Evolutionary conservation across 2,113 vertebrate species (phyloP), one percentile per base, ranked within the genome.

Genomic region (Laterallus jamaicensis): DNA sequence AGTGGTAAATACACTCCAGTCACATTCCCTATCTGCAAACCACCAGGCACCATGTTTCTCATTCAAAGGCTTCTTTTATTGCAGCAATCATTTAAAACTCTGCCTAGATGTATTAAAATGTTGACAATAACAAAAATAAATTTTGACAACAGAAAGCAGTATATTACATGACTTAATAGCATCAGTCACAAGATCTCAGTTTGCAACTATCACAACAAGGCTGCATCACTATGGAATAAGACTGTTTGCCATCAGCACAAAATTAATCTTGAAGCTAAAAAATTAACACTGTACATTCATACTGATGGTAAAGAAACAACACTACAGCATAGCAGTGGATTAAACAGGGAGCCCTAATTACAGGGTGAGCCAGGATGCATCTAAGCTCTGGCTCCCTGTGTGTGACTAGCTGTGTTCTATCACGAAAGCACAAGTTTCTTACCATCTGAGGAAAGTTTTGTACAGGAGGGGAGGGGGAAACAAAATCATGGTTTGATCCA

Each of bases 91-190:
- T 91, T 96, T 88, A 86, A 79, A 96, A 86, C 56, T 66, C 62
- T 76, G 85, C 60, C 64, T 58, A 37, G 69, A 71, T 47, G 52
- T 69, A 75, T 71, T 94, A 54, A 92, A 90, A 35, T 9, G 35
- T 62, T 92, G 88, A 88, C 49, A 82, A 54, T 62, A 78, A 69
- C 44, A 68, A 77, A 93, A 96, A 96, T 74, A 86, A 67, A 44
- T 69, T 54, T 81, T 62, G 80, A 93, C 88, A 90, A 71, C 66
- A 79, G 64, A 88, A 88, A 0, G 2, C 8, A 7, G 24, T 74
- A 32, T 25, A 47, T 90, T 68, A 79, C 56, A 39, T 11, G 63
- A 50, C 37, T 79, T 58, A 54, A 86, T 2, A 56, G 73, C 82
- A 88, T 93, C 88, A 71, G 55, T 86, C 90, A 84, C 58, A 71